Percentiles rank a stretch among this genome's conserved stretches.
Evolutionary conservation across 2,113 vertebrate species (phyloP).

Genomic region (Rhabdomys dilectus): DNA sequence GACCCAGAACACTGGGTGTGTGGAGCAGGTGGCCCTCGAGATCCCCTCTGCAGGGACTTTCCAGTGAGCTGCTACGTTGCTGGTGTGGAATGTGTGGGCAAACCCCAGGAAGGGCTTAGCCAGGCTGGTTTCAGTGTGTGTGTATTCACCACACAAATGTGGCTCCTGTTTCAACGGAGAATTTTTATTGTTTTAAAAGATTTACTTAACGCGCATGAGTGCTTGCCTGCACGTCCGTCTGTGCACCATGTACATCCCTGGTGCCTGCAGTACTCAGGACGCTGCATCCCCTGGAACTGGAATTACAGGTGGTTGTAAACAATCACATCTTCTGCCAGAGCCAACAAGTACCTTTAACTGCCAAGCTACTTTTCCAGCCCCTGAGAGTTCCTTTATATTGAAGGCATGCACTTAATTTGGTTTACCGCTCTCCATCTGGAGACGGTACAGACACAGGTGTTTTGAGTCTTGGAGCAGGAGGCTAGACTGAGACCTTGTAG

Average conservation of each 20-base stretch:
- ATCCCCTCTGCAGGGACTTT: background rate
- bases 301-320: background rate
- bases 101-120: background rate
- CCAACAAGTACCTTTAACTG: background rate
- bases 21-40: background rate
- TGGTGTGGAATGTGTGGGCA: conserved; percentile 32
- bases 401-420: background rate
- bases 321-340: background rate
- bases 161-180: background rate
- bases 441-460: background rate
- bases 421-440: background rate
- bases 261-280: background rate
- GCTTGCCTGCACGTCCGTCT: background rate
- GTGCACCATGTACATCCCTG: background rate
- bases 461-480: background rate
- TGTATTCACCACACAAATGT: background rate
- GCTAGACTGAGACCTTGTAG: too few relatives aligned
- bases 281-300: background rate
- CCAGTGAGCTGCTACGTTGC: background rate
- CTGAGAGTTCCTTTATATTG: background rate
- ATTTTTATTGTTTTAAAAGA: background rate
- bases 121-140: background rate
- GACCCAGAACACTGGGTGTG: background rate
- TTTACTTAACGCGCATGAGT: background rate
- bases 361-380: background rate